Conservation (phyloP, 2,888 invertebrate genomes). For the Plebejus argus region DNA sequence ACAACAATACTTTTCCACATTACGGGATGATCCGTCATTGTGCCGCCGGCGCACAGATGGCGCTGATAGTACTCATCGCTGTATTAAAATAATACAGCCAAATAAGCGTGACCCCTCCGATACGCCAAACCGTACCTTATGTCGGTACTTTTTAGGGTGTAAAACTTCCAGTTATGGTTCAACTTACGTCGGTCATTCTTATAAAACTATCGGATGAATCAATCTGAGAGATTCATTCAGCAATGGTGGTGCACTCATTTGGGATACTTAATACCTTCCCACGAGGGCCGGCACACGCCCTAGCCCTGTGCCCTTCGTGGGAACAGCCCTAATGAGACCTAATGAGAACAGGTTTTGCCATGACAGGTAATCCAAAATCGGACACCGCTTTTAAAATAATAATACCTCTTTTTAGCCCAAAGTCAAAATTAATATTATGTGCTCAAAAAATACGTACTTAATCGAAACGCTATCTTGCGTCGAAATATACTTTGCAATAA, state of each 20-base stretch:
- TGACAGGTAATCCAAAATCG: constrained; percentile 22
- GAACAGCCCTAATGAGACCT: constrained; percentile 40
- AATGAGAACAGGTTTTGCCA: constrained; percentile 36
- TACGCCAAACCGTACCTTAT: constrained; percentile 32
- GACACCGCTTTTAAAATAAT: background rate
- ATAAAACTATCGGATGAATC: constrained; percentile 60
- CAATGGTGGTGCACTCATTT: constrained; percentile 63
- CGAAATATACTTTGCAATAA: no score
- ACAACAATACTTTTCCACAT: constrained; percentile 70
- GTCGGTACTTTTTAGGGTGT: background rate
- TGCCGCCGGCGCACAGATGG: constrained; percentile 67
- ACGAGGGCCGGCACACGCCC: constrained; percentile 71
- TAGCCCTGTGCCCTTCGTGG: constrained; percentile 53
- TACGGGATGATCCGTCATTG: constrained; percentile 78
- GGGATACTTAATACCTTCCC: constrained; percentile 75
- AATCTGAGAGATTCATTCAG: constrained; percentile 67
- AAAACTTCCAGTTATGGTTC: constrained; percentile 50
- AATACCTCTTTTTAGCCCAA: no score
- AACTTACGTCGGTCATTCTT: constrained; percentile 46
- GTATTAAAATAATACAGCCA: constrained; percentile 70
- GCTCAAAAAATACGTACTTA: no score
- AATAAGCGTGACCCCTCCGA: constrained; percentile 49
- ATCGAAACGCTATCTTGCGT: no score
- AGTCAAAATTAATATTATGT: no score
- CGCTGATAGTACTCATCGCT: constrained; percentile 72